These are phyloP conservation scores for Xenops minutus DNA, from an alignment of 2,797 vertebrate genomes.

Conservation along the genomic window DNA sequence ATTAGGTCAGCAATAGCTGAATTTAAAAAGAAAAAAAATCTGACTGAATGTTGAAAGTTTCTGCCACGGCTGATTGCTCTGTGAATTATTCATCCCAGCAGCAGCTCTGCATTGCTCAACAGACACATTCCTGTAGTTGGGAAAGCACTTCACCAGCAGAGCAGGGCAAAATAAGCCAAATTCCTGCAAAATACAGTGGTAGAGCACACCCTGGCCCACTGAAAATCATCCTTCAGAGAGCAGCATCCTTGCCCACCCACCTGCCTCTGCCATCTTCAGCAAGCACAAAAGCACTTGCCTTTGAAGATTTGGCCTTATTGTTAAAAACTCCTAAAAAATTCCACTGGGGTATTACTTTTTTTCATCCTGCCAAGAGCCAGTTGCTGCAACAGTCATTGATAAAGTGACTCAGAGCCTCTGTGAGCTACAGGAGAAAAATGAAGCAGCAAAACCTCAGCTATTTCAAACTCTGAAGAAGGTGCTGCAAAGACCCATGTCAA, in stretches of 20 bases:
- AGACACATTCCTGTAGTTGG: not conserved
- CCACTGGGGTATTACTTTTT: not conserved
- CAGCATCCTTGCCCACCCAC: not conserved
- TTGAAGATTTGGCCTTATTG: not conserved
- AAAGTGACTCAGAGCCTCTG: not conserved
- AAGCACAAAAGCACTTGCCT: not conserved
- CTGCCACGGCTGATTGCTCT: not conserved
- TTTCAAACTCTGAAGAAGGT: not conserved
- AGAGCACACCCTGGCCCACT: fast-evolving
- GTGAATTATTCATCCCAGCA: constrained; percentile 23
- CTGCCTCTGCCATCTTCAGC: not conserved
- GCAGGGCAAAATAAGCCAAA: not conserved
- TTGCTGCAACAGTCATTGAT: not conserved
- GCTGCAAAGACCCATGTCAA: not conserved
- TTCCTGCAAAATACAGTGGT: not conserved
- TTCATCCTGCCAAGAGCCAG: not conserved
- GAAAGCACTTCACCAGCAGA: not conserved
- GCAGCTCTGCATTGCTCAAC: not conserved
- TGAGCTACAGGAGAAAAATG: not conserved
- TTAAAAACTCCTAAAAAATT: not conserved
- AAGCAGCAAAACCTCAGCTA: not conserved
- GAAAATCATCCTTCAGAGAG: not conserved
- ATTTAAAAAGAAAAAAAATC: not conserved
- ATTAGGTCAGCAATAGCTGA: not conserved
- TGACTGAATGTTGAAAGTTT: not conserved